These are phyloP conservation scores for Elgonia sp. DNA, from an alignment of 2,888 invertebrate species.

Conservation along the genomic window DNA sequence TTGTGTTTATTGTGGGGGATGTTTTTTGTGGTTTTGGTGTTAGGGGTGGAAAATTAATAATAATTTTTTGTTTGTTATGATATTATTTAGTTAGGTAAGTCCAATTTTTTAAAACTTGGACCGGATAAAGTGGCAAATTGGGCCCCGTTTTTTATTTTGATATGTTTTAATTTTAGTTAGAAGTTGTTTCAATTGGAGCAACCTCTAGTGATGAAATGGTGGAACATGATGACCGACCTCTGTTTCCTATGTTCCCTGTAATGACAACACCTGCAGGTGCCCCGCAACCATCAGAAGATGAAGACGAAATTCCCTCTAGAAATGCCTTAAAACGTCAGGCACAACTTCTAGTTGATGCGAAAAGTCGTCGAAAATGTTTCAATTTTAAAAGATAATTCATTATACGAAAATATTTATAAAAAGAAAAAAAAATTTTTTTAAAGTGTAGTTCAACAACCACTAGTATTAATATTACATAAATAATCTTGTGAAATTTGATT, in stretches of 20 bases:
- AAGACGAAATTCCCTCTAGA: conserved; percentile 94
- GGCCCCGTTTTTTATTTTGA: no score
- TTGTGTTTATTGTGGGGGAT: no score
- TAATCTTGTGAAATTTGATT: not conserved
- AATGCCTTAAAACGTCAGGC: conserved; percentile 94
- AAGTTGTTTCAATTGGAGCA: conserved; percentile 81
- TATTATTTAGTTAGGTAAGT: no score
- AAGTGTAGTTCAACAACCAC: no score
- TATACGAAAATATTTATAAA: not conserved
- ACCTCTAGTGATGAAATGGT: conserved; percentile 79
- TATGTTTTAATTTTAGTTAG: conserved; percentile 78
- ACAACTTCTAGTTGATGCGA: conserved; percentile 94
- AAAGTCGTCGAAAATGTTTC: conserved; percentile 92
- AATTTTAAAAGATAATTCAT: conserved; percentile 82
- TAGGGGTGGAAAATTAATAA: no score
- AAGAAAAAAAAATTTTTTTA: no score
- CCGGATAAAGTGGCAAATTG: no score
- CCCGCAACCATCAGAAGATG: conserved; percentile 90
- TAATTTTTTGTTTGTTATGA: no score
- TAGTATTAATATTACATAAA: no score
- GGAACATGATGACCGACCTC: conserved; percentile 79
- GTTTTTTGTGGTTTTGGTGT: no score
- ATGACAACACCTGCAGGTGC: conserved; percentile 80
- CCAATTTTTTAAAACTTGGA: no score
- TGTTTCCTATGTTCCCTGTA: conserved; percentile 83